Evolutionary conservation across 2,888 invertebrate genomes (phyloP), one percentile per base, ranked within the genome.

Genomic region (Synergus gifuensis): DNA sequence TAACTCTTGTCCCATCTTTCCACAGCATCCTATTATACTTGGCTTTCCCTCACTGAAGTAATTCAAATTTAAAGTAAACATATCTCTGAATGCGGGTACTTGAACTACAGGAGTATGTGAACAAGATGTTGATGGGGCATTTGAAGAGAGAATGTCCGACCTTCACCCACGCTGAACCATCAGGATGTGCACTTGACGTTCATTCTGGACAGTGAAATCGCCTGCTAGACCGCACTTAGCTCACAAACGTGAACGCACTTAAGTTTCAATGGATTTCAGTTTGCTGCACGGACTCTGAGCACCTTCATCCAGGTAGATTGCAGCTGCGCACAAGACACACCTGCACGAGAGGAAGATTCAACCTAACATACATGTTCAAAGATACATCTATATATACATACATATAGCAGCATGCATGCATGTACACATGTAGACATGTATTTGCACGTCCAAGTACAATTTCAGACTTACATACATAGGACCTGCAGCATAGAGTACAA

Each of bases 221-320:
- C 28, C 73, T 49, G 36, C 69, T 54, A 54, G 66, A 66, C 49
- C 18, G 66, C 67, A 77, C 46, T 69, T 44, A 46, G 62, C 60
- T 54, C 49, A 76, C 49, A 46, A 76, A 64, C 73, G 62, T 36
- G 76, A 49, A 58, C 64, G 79, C 76, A 69, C 83, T 82, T 82
- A 82, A 80, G 80, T 78, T 83, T 83, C 82, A 80, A 82, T 79
- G 80, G 82, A 82, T 80, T 67, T 82, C 58, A 77, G 77, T 80
- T 83, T 77, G 67, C 77, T 54, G 40, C 63, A 12, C 54, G 76
- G 62, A 78, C 66, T 66, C 76, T 42, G 66, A 77, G 77, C 81
- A 82, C 77, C 81, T 67, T 77, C 77, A 81, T 62, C 14, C 44
- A 64, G 46, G 49, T 54, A 49, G 49, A 40, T 42, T 64, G 76